A percentile compares a stretch with the other conserved stretches of the same genome.
phyloP scores from a whole-genome alignment of 2,888 invertebrate species.

The Caenorhabditis macrosperma region DNA sequence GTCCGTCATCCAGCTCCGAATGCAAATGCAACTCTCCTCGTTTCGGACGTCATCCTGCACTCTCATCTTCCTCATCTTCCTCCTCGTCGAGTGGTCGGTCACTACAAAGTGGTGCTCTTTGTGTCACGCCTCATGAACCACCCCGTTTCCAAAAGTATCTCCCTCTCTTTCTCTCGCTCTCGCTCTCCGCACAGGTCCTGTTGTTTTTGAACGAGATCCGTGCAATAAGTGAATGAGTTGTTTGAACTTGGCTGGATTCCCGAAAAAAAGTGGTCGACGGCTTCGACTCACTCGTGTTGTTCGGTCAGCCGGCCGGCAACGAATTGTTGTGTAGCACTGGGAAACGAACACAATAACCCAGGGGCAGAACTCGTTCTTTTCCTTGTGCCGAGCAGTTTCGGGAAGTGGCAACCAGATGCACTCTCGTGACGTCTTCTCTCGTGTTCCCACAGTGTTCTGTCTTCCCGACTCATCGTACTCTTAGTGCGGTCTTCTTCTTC shows the following conservation, averaged over 20 bases:
- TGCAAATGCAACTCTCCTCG: constrained; percentile 4
- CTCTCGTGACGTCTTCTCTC: not conserved
- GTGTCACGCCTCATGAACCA: constrained; percentile 1
- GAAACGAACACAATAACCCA: too few species aligned
- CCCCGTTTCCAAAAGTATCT: not conserved
- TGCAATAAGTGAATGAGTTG: too few species aligned
- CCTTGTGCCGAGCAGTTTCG: too few species aligned
- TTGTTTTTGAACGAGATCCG: not conserved
- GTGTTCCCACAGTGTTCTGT: too few species aligned
- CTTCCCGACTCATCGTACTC: not conserved
- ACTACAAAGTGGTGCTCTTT: constrained; percentile 6
- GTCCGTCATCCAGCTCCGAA: not conserved
- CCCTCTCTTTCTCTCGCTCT: not conserved
- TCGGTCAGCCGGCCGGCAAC: not conserved
- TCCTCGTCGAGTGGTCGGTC: not conserved
- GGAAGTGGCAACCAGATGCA: not conserved
- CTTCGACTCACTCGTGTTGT: not conserved
- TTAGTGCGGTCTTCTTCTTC: not conserved
- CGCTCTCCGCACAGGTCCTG: not conserved
- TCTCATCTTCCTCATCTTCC: not conserved
- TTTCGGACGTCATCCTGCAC: not conserved
- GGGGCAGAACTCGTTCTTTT: too few species aligned
- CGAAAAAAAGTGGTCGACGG: not conserved
- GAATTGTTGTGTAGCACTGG: too few species aligned
- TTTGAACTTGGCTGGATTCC: not conserved